These are phyloP conservation scores for Nixonia krombeini DNA, from an alignment of 1,140 invertebrate species.

Conservation along the genomic window DNA sequence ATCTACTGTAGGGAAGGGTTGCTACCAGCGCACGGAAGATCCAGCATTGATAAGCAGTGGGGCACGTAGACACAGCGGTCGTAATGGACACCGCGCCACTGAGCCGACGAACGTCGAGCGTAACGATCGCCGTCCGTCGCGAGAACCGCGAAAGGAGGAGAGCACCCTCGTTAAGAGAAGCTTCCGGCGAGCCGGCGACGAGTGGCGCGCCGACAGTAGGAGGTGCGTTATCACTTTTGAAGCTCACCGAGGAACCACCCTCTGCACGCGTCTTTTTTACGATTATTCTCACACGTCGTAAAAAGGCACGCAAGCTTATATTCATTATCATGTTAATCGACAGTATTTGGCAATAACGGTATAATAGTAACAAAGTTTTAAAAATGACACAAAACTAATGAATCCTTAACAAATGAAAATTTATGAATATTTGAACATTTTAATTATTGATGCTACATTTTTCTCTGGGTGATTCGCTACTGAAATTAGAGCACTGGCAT, in stretches of 20 bases:
- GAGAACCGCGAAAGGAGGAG: constrained; percentile 72
- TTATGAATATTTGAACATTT: too few species aligned
- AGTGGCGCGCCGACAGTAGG: constrained; percentile 71
- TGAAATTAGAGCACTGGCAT: too few species aligned
- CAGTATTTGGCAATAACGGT: too few species aligned
- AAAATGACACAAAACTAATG: too few species aligned
- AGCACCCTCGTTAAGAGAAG: constrained; percentile 66
- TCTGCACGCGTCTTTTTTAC: too few species aligned
- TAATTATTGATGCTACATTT: too few species aligned
- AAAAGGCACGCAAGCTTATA: too few species aligned
- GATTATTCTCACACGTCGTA: too few species aligned
- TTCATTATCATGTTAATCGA: too few species aligned
- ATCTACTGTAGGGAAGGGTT: constrained; percentile 70
- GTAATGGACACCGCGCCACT: constrained; percentile 68
- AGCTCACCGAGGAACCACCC: not conserved
- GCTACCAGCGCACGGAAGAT: constrained; percentile 57
- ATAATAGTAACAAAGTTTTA: too few species aligned
- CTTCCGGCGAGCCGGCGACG: constrained; percentile 69
- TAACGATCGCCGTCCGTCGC: constrained; percentile 74
- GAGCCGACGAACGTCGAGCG: constrained; percentile 75
- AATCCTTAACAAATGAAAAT: too few species aligned
- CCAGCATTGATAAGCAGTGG: constrained; percentile 57
- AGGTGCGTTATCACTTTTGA: constrained; percentile 61
- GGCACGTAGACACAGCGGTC: constrained; percentile 54
- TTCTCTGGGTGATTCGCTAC: too few species aligned